A percentile compares a stretch with the other conserved stretches of the same genome.
Evolutionary conservation across 2,113 vertebrate species (phyloP).

Genomic region (Pitta sordida): DNA sequence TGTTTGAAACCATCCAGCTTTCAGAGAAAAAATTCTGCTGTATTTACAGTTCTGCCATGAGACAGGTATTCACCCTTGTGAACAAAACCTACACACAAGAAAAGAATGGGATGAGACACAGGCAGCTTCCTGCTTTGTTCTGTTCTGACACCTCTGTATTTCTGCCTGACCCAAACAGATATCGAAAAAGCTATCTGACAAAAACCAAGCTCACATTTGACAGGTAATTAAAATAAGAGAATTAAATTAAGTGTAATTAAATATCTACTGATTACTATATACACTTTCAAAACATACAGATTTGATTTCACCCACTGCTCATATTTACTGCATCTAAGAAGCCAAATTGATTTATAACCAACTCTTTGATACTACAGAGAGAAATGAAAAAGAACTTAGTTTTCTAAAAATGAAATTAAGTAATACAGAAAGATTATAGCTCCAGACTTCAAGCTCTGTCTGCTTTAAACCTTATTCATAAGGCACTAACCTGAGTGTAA

Average conservation of each 20-base stretch:
- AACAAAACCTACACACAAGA: neutral
- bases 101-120: neutral
- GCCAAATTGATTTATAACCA: neutral
- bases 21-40: neutral
- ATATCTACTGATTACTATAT: neutral
- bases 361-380: neutral
- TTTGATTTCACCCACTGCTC: neutral
- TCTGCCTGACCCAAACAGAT: slow-evolving; percentile 3
- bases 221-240: neutral
- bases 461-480: neutral
- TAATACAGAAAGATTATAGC: neutral
- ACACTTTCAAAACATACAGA: neutral
- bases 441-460: neutral
- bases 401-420: neutral
- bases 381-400: neutral
- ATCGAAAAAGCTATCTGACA: slow-evolving; percentile 32
- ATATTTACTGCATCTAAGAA: neutral
- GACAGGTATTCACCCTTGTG: neutral
- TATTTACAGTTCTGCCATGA: neutral
- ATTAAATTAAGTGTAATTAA: neutral
- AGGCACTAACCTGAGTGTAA: neutral
- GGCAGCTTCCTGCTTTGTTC: slow-evolving; percentile 15
- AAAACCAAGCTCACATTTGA: slow-evolving; percentile 38
- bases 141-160: neutral
- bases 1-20: neutral